Evolutionary conservation across 2,797 vertebrate genomes (phyloP).

Genomic region (Selene dorsalis): DNA sequence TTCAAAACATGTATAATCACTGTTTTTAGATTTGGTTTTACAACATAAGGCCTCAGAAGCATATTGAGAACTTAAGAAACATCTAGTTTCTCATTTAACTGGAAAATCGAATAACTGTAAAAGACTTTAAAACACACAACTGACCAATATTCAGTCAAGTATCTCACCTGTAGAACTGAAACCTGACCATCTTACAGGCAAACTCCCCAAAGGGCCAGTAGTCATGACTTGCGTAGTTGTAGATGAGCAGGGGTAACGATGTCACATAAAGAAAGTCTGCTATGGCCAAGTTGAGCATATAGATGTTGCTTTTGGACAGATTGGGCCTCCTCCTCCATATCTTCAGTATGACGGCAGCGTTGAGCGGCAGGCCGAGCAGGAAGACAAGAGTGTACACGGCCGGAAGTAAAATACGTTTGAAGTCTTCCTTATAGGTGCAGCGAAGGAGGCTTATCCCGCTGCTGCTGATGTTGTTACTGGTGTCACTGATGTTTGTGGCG

Average conservation of each 20-base stretch:
- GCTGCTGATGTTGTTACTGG: background rate
- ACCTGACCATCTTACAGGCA: slow-evolving; percentile 90
- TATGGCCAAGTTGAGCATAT: slow-evolving; percentile 93
- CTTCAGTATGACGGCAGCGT: slow-evolving; percentile 89
- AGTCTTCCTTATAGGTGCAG: slow-evolving; percentile 94
- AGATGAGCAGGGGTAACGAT: slow-evolving; percentile 95
- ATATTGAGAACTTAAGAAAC: background rate
- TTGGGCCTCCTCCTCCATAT: slow-evolving; percentile 86
- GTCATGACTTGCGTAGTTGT: slow-evolving; percentile 94
- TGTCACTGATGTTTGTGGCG: slow-evolving; percentile 26
- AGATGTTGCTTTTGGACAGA: slow-evolving; percentile 89
- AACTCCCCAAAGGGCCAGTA: slow-evolving; percentile 97
- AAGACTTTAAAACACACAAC: background rate
- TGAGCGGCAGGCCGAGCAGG: slow-evolving; percentile 89
- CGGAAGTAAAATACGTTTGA: slow-evolving; percentile 92
- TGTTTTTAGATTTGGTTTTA: background rate
- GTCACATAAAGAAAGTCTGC: slow-evolving; percentile 94
- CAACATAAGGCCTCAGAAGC: background rate
- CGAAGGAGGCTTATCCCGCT: slow-evolving; percentile 43
- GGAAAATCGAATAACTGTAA: background rate
- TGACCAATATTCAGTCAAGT: background rate
- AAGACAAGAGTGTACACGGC: slow-evolving; percentile 91
- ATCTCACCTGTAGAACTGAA: slow-evolving; percentile 92
- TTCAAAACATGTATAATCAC: background rate
- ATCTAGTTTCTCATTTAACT: background rate